phyloP scores from a whole-genome alignment of 2,113 vertebrate species.

The Labeo catla region DNA sequence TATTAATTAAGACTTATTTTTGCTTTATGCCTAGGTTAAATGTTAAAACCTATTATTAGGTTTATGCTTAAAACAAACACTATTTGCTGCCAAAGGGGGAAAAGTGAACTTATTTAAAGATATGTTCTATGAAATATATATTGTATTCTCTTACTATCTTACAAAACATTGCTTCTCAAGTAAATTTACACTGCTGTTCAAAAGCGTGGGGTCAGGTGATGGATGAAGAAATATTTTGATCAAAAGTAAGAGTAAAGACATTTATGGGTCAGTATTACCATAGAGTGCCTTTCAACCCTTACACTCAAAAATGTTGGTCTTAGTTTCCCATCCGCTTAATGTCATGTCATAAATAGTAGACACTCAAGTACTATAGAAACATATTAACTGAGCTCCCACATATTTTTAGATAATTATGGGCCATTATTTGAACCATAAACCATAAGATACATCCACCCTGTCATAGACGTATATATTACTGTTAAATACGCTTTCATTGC shows the following conservation, averaged over 20 bases:
- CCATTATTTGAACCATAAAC: too few species aligned
- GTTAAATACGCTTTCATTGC: too few species aligned
- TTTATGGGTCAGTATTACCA: background rate
- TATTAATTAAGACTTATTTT: background rate
- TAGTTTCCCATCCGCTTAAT: too few species aligned
- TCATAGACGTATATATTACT: too few species aligned
- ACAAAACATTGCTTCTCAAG: background rate
- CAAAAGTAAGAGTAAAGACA: background rate
- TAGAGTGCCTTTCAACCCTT: too few species aligned
- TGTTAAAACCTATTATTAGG: background rate
- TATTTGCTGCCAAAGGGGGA: background rate
- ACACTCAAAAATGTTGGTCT: too few species aligned
- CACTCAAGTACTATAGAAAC: too few species aligned
- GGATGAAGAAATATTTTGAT: background rate
- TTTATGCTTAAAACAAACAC: slow-evolving; percentile 2
- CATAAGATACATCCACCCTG: too few species aligned
- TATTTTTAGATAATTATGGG: too few species aligned
- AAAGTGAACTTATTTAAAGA: background rate
- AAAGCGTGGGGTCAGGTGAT: background rate
- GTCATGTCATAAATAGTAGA: too few species aligned
- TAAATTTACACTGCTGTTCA: background rate
- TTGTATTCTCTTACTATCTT: background rate
- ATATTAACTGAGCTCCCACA: too few species aligned
- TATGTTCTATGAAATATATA: background rate
- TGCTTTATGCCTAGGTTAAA: background rate